Percentiles rank a stretch among this genome's conserved stretches.
Conservation (phyloP, 2,888 invertebrate species). For the Mythimna lalbum region DNA sequence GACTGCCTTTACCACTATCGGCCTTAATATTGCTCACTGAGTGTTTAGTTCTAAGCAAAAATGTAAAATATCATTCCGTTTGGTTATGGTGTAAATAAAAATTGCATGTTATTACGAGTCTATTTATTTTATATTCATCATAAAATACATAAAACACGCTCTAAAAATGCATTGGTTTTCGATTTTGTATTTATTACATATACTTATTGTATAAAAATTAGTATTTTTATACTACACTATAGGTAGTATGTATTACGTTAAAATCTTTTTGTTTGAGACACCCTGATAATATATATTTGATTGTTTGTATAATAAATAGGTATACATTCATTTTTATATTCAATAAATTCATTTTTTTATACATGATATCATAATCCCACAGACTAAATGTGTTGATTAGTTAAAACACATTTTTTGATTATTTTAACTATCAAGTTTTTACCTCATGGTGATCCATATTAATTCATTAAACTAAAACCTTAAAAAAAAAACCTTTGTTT, state of each 20-base stretch:
- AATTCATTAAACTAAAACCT: not conserved
- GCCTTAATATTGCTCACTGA: conserved; percentile 42
- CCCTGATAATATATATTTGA: conserved; percentile 5
- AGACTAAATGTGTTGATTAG: not conserved
- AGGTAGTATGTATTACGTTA: not conserved
- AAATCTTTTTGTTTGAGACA: conserved; percentile 9
- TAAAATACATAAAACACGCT: conserved; percentile 36
- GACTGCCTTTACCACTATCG: not conserved
- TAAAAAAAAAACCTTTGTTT: not conserved
- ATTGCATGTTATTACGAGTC: conserved; percentile 35
- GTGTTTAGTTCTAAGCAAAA: conserved; percentile 54
- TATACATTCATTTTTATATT: not conserved
- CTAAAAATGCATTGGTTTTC: conserved; percentile 51
- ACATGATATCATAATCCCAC: not conserved
- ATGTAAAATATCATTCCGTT: conserved; percentile 62
- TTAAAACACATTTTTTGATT: conserved; percentile 5
- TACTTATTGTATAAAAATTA: conserved; percentile 22
- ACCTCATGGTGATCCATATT: not conserved
- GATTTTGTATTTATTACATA: not conserved
- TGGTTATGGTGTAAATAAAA: conserved; percentile 60
- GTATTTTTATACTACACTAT: conserved; percentile 12
- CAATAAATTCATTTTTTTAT: not conserved
- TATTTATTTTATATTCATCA: conserved; percentile 45
- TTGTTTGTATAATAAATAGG: not conserved
- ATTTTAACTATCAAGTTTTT: not conserved